Base-by-base conservation (phyloP, 2,888 invertebrate species). In the Apotomis capreana region DNA sequence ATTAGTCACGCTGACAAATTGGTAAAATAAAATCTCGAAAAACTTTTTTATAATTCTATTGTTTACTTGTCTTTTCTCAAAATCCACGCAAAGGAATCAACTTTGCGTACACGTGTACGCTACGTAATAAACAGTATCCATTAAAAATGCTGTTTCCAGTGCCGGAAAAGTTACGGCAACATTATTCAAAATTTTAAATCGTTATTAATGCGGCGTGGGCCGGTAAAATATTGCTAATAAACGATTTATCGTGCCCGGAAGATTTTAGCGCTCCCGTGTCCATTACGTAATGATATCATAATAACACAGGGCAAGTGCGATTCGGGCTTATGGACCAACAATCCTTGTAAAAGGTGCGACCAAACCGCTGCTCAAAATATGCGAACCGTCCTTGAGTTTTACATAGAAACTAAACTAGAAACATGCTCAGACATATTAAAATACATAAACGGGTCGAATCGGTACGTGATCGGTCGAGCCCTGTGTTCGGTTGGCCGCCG, bases 141-240 rank as follows among this genome's bases (percentile, higher is more conserved):
- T 52, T 52, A 26, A n/a, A 63, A 51, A 12, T 36, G n/a, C 57
- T 6, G 26, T 57, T 57, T 57, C 40, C 57, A 57, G 44, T 15
- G 44, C 46, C n/a, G 36, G 36, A 65, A 26, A 65, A 57, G 36
- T 57, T 65, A 44, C 55, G 46, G 46, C 57, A 57, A 36, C 65
- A 49, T 65, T 49, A 65, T 57, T 65, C 57, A 57, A 65, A 57
- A 49, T 36, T 65, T 57, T 57, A 65, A 49, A 65, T 65, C 55
- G 40, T 40, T 57, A 57, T 46, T 57, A 57, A 57, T 57, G 65
- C 13, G 12, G 46, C 65, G 64, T 26, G 4, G 57, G 65, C 65
- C 9, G 57, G 65, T 65, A 49, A 57, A 65, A 65, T 65, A 65
- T 65, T 57, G 65, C 65, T 65, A 57, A 57, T 65, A 57, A 65